Evolutionary conservation across 2,888 invertebrate species (phyloP), one percentile per base, ranked within the genome.

Genomic region (Nipponacmea schrenckii): DNA sequence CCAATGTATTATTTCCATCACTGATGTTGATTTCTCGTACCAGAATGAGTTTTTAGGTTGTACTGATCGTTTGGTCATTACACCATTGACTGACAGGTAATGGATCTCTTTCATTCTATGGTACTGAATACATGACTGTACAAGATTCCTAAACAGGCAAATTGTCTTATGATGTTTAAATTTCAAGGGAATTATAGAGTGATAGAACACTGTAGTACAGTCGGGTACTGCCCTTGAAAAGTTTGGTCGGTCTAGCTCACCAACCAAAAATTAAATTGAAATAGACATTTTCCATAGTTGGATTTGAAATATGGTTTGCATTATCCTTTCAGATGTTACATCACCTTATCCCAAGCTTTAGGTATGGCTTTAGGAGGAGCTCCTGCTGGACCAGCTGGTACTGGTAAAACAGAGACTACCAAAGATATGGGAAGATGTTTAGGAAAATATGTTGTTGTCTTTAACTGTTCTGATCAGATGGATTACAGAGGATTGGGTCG

Each of bases 401-500:
- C 97, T 0, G 98, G 98, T 8, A 98, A 98, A 91, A 98, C 98
- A 0, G 98, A 98, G 90, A 97, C 97, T 0, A 96, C 96, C 0
- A 98, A 98, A 89, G 98, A 98, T 88, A 98, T 98, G 97, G 97
- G 97, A 62, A 96, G 97, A 89, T 97, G 97, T 26, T 91, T 98
- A 62, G 98, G 96, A 56, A 98, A 98, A 90, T 98, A 97, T 89
- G 97, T 97, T 24, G 91, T 89, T 62, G 96, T 97, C 62, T 97
- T 97, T 91, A 98, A 98, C 90, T 97, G 97, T 88, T 97, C 97
- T 0, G 97, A 98, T 91, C 97, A 98, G 91, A 97, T 98, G 97
- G 97, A 98, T 90, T 98, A 96, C 90, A 93, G 96, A 88, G 97
- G 97, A 45, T 91, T 97, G 12, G 97, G 97, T 1, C 92, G 97